Evolutionary conservation across 35 echinoderm and acorn worm genomes (phyloP).

Genomic region (Acanthaster planci): DNA sequence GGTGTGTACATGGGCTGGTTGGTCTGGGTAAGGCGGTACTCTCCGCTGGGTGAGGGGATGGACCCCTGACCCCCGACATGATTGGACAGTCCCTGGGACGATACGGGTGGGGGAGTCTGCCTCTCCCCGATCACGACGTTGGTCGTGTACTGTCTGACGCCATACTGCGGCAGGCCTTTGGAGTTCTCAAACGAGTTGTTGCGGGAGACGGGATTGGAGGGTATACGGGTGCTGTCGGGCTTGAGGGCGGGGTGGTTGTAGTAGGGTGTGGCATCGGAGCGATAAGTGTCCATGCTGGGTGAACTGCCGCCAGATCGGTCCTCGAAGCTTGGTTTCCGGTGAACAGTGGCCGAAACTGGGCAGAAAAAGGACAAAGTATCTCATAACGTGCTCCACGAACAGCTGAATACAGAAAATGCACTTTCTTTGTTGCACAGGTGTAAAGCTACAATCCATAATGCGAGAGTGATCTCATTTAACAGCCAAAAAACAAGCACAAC

Average conservation of each 20-base stretch:
- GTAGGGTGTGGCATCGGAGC: background rate
- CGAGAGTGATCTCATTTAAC: too few relatives aligned
- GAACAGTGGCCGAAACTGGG: background rate
- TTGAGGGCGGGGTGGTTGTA: background rate
- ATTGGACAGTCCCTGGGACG: slow-evolving; percentile 19
- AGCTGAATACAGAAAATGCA: too few relatives aligned
- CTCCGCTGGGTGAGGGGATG: slow-evolving; percentile 21
- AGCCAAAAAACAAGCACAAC: too few relatives aligned
- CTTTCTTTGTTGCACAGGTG: too few relatives aligned
- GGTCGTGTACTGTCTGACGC: slow-evolving; percentile 35
- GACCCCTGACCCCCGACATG: slow-evolving; percentile 16
- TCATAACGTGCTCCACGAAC: background rate
- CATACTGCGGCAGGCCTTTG: slow-evolving; percentile 26
- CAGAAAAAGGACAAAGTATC: slow-evolving; percentile 3
- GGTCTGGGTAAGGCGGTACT: slow-evolving; percentile 21
- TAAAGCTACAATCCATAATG: too few relatives aligned
- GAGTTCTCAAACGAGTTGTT: slow-evolving; percentile 58
- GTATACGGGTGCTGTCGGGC: background rate
- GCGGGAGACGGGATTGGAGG: slow-evolving; percentile 32
- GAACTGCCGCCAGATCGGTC: slow-evolving; percentile 29
- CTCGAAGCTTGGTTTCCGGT: slow-evolving; percentile 31
- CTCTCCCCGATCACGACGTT: slow-evolving; percentile 27
- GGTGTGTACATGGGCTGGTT: slow-evolving; percentile 9
- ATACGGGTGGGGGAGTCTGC: slow-evolving; percentile 12
- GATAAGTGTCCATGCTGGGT: background rate